phyloP scores from a whole-genome alignment of 2,888 invertebrate species.

The Dryobota labecula region DNA sequence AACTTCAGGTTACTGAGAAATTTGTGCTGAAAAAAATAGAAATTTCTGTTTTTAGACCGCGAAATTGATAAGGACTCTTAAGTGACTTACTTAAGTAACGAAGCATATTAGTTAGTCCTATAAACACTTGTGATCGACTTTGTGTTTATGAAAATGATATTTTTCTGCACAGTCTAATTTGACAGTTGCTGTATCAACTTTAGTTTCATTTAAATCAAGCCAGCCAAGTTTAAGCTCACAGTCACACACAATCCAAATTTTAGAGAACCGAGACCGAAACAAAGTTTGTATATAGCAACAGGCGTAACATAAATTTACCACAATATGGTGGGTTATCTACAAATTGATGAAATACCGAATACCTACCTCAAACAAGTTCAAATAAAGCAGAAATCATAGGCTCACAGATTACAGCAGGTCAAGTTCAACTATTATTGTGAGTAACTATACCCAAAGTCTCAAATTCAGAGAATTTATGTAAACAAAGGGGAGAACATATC shows the following conservation, averaged over 20 bases:
- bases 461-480: too few relatives aligned
- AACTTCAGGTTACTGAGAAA: too few relatives aligned
- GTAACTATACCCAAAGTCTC: too few relatives aligned
- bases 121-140: background rate
- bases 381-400: background rate
- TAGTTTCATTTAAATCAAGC: background rate
- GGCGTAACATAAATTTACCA: background rate
- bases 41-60: too few relatives aligned
- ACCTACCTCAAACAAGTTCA: background rate
- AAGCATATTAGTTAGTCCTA: too few relatives aligned
- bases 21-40: too few relatives aligned
- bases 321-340: too few relatives aligned
- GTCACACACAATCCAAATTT: background rate
- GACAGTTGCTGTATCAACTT: background rate
- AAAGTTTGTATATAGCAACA: background rate
- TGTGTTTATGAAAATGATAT: too few relatives aligned
- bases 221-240: background rate
- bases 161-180: background rate
- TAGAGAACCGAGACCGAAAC: background rate
- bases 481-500: too few relatives aligned
- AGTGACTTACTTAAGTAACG: too few relatives aligned
- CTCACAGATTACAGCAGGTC: background rate
- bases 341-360: slow-evolving; percentile 1
- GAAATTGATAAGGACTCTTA: too few relatives aligned
- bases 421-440: slow-evolving; percentile 3